phyloP scores from a whole-genome alignment of 2,888 invertebrate genomes.

The Callosobruchus maculatus region DNA sequence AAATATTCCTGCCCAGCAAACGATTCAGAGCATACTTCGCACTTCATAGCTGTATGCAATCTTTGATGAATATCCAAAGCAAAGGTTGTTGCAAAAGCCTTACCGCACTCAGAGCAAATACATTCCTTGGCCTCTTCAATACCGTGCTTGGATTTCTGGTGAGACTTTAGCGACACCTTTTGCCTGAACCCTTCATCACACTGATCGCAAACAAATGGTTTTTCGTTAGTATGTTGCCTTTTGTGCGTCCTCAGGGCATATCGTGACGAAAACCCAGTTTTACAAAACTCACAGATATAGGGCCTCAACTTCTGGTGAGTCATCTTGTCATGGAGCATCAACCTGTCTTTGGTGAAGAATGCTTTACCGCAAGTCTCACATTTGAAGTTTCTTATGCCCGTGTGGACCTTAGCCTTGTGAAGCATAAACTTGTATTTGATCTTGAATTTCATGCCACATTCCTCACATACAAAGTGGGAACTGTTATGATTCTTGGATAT shows the following conservation, averaged over 20 bases:
- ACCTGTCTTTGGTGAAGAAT: slow-evolving; percentile 27
- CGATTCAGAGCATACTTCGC: slow-evolving; percentile 27
- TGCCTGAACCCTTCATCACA: slow-evolving; percentile 34
- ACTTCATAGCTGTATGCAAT: slow-evolving; percentile 26
- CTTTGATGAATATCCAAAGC: slow-evolving; percentile 32
- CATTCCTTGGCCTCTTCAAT: slow-evolving; percentile 28
- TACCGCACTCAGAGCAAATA: slow-evolving; percentile 31
- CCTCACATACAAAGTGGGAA: slow-evolving; percentile 35
- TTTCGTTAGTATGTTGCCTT: slow-evolving; percentile 33
- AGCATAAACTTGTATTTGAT: slow-evolving; percentile 34
- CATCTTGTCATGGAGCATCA: slow-evolving; percentile 29
- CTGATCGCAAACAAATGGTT: slow-evolving; percentile 29
- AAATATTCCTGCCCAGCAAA: slow-evolving; percentile 27
- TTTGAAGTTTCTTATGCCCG: slow-evolving; percentile 30
- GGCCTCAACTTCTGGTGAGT: slow-evolving; percentile 26
- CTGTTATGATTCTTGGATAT: slow-evolving; percentile 39
- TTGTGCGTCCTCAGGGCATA: slow-evolving; percentile 32
- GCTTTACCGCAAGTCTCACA: slow-evolving; percentile 33
- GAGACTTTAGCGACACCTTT: slow-evolving; percentile 33
- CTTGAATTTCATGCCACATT: slow-evolving; percentile 35
- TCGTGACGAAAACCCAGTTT: slow-evolving; percentile 29
- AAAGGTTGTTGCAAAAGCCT: slow-evolving; percentile 31
- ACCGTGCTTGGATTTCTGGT: slow-evolving; percentile 35
- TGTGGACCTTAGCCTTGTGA: slow-evolving; percentile 37
- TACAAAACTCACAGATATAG: slow-evolving; percentile 30